Conservation (phyloP, 2,113 vertebrate genomes). For the Balaeniceps rex region DNA sequence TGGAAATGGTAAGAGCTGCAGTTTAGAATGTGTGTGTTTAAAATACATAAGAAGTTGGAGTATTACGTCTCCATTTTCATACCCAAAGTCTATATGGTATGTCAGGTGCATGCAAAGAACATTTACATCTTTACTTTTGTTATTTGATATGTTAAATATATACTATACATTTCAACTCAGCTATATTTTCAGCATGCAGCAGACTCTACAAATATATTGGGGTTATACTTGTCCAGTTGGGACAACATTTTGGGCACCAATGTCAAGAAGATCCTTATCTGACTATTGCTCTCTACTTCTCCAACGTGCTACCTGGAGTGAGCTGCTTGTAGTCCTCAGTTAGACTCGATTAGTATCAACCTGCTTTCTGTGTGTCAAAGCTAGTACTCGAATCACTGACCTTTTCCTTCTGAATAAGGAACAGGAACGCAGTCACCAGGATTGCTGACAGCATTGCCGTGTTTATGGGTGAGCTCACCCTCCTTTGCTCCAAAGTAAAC, state of each 20-base stretch:
- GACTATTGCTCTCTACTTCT: background rate
- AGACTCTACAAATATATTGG: background rate
- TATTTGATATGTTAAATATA: background rate
- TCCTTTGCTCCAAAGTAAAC: background rate
- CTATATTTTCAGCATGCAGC: background rate
- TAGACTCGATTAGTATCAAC: background rate
- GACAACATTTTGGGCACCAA: background rate
- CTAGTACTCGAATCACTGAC: background rate
- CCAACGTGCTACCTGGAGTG: background rate
- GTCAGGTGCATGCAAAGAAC: background rate
- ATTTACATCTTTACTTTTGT: background rate
- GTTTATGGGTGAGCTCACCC: background rate
- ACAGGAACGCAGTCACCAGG: fast-evolving
- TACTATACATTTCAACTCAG: background rate
- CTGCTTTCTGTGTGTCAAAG: fast-evolving
- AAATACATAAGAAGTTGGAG: background rate
- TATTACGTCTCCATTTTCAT: background rate
- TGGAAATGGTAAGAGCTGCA: background rate
- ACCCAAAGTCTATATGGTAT: background rate
- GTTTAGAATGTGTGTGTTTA: background rate
- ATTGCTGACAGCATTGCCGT: background rate
- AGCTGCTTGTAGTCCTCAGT: background rate
- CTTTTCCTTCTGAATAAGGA: background rate
- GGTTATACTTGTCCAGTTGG: background rate
- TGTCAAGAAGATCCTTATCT: background rate